Evolutionary conservation across 2,113 vertebrate species (phyloP), one percentile per base, ranked within the genome.

Genomic region (Brachypteracias leptosomus): DNA sequence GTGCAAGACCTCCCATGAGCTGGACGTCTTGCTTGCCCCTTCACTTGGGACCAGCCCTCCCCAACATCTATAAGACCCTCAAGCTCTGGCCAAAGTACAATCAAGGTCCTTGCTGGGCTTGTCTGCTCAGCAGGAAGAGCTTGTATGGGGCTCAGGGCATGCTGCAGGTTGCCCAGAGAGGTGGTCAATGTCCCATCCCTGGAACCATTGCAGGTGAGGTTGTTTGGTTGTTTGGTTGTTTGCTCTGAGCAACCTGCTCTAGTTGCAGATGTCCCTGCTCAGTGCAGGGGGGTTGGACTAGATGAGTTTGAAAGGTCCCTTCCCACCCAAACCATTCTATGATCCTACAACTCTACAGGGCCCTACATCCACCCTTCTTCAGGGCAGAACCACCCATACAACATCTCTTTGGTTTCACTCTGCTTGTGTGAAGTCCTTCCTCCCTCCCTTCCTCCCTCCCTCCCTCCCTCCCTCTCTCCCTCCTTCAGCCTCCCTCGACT

Each of bases 91-190:
- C 42, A 35, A 51, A 59, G 7, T 3, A 26, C 33, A 51, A 35
- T 9, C 42, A 18, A 25, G 11, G 13, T 6, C 44, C 38, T 36
- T 14, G 14, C 22, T 42, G 78, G 59, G 13, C 11, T 79, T 51
- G 19, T 20, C 25, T 16, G 46, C n/a, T 18, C 52, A 10, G 25
- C 0, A 10, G 36, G 13, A 31, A 83, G 73, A 21, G 11, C 33
- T 70, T 26, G 26, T 19, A 21, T 0, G 4, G 63, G 58, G 44
- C 29, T 14, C 1, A 2, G 76, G 38, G 16, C 13, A 8, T 4
- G 38, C 58, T 58, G 2, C 33, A 57, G 55, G 55, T 21, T 57
- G 55, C 18, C 55, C 55, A 20, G 55, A n/a, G 55, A 57, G 31
- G 55, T n/a, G 55, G 55, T 57, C 31, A 29, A 31, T 33, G 55